These are phyloP conservation scores for Mycalesis mineus DNA, from an alignment of 2,888 invertebrate species.

Conservation along the genomic window DNA sequence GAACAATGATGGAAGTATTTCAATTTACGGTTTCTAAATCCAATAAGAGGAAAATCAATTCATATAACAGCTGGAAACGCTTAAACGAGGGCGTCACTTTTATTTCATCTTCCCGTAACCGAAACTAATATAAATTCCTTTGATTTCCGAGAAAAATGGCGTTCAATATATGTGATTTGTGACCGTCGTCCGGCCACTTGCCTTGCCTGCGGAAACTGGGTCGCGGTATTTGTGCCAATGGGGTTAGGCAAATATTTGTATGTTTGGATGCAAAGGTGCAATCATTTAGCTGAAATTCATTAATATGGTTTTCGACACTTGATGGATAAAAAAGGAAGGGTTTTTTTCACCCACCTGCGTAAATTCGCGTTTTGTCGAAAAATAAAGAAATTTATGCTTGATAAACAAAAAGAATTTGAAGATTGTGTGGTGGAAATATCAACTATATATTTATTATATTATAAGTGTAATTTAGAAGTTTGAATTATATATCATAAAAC, in stretches of 20 bases:
- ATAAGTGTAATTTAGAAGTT: no score
- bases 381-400: no score
- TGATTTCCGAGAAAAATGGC: slow-evolving; percentile 3
- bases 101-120: not conserved
- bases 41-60: not conserved
- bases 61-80: not conserved
- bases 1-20: no score
- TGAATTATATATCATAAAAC: no score
- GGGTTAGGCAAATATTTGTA: slow-evolving; percentile 3
- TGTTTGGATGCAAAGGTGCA: not conserved
- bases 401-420: no score
- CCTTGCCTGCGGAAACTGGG: not conserved
- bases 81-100: not conserved
- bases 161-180: slow-evolving; percentile 4
- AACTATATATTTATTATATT: no score
- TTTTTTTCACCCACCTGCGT: no score
- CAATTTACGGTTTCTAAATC: no score
- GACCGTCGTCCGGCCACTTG: not conserved
- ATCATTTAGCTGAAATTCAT: not conserved
- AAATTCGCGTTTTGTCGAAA: no score
- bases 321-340: no score
- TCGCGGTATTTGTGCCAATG: slow-evolving; percentile 1
- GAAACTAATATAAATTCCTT: slow-evolving; percentile 1
- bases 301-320: no score
- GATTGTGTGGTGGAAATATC: no score